These are phyloP conservation scores for Tetramorium bicarinatum DNA, from an alignment of 2,888 invertebrate species.

Conservation along the genomic window DNA sequence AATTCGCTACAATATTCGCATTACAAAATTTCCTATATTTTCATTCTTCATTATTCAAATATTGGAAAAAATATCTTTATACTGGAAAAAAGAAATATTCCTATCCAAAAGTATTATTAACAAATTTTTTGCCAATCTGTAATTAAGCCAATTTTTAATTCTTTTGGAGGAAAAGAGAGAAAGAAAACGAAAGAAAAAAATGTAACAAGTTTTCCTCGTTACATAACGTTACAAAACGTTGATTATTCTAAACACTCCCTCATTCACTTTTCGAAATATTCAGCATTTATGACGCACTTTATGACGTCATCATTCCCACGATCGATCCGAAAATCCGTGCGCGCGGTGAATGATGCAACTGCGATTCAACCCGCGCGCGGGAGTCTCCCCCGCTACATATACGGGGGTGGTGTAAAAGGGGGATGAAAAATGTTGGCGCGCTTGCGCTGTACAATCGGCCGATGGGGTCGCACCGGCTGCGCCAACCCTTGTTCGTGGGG, in stretches of 20 bases:
- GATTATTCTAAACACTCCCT: neutral
- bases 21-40: neutral
- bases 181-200: neutral
- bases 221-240: neutral
- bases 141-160: slow-evolving; percentile 11
- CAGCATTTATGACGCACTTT: no score
- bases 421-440: slow-evolving; percentile 62
- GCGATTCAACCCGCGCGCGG: slow-evolving; percentile 20
- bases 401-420: neutral
- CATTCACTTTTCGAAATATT: neutral
- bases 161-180: neutral
- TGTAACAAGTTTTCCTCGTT: neutral
- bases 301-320: slow-evolving; percentile 23
- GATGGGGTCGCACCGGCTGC: slow-evolving; percentile 41
- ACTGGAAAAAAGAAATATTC: neutral
- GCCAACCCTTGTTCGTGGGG: slow-evolving; percentile 50
- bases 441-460: slow-evolving; percentile 59
- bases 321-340: neutral
- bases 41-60: neutral
- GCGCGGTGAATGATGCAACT: slow-evolving; percentile 21
- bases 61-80: neutral
- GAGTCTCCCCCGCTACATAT: neutral
- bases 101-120: neutral
- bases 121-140: neutral
- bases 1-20: no score